These are phyloP conservation scores for Agraylea sexmaculata DNA, from an alignment of 1,140 invertebrate species.

Conservation along the genomic window DNA sequence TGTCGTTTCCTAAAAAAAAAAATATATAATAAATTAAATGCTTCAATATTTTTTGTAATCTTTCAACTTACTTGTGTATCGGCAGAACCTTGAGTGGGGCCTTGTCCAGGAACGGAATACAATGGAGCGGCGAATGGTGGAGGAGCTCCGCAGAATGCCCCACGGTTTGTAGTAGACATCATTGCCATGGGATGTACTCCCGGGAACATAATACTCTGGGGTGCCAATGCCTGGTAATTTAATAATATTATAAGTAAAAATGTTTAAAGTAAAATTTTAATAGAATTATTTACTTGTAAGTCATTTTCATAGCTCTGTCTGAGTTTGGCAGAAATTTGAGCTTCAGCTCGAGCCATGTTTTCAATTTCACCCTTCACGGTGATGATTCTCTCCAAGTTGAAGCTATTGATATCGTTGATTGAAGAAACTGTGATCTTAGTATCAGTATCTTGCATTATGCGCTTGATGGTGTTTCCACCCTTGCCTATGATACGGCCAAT, in stretches of 20 bases:
- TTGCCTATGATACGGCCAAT: conserved; percentile 97
- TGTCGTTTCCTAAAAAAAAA: conserved; percentile 81
- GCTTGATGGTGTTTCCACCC: conserved; percentile 90
- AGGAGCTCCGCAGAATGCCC: conserved; percentile 43
- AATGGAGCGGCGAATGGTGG: conserved; percentile 42
- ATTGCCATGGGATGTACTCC: conserved; percentile 91
- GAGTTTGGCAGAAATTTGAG: conserved; percentile 87
- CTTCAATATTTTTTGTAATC: too few species aligned
- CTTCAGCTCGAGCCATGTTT: conserved; percentile 88
- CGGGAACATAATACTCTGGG: conserved; percentile 88
- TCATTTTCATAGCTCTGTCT: conserved; percentile 95
- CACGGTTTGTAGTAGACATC: conserved; percentile 79
- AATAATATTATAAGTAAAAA: too few species aligned
- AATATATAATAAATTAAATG: too few species aligned
- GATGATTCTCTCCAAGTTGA: conserved; percentile 91
- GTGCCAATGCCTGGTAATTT: conserved; percentile 61
- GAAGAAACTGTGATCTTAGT: conserved; percentile 95
- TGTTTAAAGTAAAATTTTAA: neutral
- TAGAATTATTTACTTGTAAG: conserved; percentile 45
- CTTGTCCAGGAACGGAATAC: conserved; percentile 44
- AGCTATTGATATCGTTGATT: conserved; percentile 87
- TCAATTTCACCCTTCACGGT: conserved; percentile 84
- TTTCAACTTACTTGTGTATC: conserved; percentile 42
- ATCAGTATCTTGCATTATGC: conserved; percentile 96
- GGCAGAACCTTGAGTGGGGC: conserved; percentile 38